Percentiles rank a stretch among this genome's conserved stretches.
phyloP scores from a whole-genome alignment of 2,797 vertebrate genomes.

The Furcifer pardalis region DNA sequence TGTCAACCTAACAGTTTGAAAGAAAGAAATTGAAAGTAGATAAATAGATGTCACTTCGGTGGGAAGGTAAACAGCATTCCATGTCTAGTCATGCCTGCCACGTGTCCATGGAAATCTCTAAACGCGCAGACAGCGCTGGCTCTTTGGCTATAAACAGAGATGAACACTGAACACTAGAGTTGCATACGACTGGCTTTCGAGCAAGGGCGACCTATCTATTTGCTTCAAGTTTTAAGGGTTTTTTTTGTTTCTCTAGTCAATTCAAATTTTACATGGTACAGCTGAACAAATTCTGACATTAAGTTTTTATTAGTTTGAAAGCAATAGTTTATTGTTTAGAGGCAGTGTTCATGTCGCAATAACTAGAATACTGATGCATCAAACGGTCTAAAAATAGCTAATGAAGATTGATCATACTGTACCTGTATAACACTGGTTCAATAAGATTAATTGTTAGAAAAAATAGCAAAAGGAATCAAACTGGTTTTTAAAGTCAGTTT shows the following conservation, averaged over 20 bases:
- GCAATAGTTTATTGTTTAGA: not conserved
- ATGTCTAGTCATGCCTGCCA: no score
- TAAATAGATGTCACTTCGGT: no score
- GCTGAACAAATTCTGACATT: not conserved
- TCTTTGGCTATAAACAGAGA: no score
- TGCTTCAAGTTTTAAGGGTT: not conserved
- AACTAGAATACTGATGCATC: not conserved
- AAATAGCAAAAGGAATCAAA: slow-evolving; percentile 49
- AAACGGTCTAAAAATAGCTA: slow-evolving; percentile 42
- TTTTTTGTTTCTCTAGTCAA: not conserved
- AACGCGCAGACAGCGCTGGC: no score
- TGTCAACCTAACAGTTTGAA: no score
- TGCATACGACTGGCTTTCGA: no score
- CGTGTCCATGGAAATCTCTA: no score
- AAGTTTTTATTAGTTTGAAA: not conserved
- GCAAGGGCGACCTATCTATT: no score
- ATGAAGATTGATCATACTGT: slow-evolving; percentile 41
- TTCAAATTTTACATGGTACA: not conserved
- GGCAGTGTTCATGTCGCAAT: not conserved
- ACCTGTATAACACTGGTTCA: slow-evolving; percentile 42
- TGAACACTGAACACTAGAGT: no score
- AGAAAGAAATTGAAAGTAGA: no score
- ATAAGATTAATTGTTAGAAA: slow-evolving; percentile 43
- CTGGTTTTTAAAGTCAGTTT: slow-evolving; percentile 55
- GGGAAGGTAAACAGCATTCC: no score